Base-by-base conservation (phyloP, 2,113 vertebrate genomes). In the Percopsis transmontana region DNA sequence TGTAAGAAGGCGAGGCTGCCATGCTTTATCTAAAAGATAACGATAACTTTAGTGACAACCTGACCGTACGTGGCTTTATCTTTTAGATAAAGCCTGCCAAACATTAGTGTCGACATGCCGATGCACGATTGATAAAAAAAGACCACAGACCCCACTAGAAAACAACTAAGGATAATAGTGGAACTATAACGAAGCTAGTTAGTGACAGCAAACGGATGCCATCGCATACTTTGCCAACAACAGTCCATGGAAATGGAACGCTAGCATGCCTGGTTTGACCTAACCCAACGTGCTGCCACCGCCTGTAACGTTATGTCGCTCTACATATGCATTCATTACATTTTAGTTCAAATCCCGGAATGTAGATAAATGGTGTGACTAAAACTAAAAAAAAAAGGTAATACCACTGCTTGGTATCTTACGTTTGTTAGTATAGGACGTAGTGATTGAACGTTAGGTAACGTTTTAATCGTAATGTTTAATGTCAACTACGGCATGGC, bases 401-500 rank as follows among this genome's bases (percentile, higher is more conserved):
- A 41, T 11, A 21, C 0, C 12, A 2, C 0, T 11, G 16, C 8
- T 11, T 51, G 8, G 12, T 41, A 6, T 53, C 24, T 39, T 4
- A 10, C 27, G 27, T 33, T 33, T 33, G 27, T 33, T 33, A 33
- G 27, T 33, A 33, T 33, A 3, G 27, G 27, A 33, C 27, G 7
- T 33, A 33, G 27, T 33, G 3, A 33, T 2, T 12, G 42, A 9
- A 14, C 11, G 1, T 14, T 45, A 19, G 53, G 14, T 9, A 66
- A 27, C 52, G 13, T 23, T 45, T 45, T 45, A 14, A 57, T 20
- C 2, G 11, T 20, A 13, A 50, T 54, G 21, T 74, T 70, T 38
- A 53, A 59, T n/a, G 66, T 56, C 11, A 72, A 67, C 63, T 60
- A 52, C 23, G 16, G 12, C 42, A 16, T 45, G 42, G 62, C 74